Conservation (phyloP, 1,140 invertebrate species). For the Holcopasites calliopsidis region DNA sequence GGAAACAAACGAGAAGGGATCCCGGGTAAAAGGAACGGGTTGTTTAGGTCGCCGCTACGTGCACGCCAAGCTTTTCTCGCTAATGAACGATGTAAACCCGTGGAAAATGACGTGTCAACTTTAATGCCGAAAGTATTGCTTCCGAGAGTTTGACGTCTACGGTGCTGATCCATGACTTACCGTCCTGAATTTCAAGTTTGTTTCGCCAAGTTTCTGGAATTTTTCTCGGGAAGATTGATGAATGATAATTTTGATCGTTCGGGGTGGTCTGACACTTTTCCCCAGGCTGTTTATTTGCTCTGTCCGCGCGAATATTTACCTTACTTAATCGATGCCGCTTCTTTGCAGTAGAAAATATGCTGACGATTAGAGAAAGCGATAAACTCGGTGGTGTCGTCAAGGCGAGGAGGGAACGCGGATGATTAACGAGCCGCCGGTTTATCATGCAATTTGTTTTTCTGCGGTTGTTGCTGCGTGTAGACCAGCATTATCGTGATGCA, state of each 20-base stretch:
- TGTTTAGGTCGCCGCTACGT: not conserved
- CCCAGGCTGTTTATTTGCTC: not conserved
- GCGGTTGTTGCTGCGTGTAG: too few relatives aligned
- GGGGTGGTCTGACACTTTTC: not conserved
- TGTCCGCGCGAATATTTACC: not conserved
- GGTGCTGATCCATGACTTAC: too few relatives aligned
- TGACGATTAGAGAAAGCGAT: not conserved
- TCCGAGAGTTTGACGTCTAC: not conserved
- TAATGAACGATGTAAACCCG: conserved; percentile 23
- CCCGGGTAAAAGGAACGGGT: conserved; percentile 42
- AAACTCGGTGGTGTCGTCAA: not conserved
- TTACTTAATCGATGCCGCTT: not conserved
- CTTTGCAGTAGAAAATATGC: not conserved
- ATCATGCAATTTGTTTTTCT: conserved; percentile 11
- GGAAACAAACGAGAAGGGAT: conserved; percentile 51
- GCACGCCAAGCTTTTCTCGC: not conserved
- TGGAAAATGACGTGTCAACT: conserved; percentile 2
- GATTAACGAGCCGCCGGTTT: conserved; percentile 24
- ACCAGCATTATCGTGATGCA: conserved; percentile 19
- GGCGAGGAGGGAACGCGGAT: not conserved
- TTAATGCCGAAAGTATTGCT: not conserved
- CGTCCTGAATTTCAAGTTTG: too few relatives aligned
- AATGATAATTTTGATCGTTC: not conserved
- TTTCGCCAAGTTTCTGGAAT: too few relatives aligned
- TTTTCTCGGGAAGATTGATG: not conserved